A percentile compares a stretch with the other conserved stretches of the same genome.
Evolutionary conservation across 2,797 vertebrate genomes (phyloP).

Genomic region (Scleropages formosus): DNA sequence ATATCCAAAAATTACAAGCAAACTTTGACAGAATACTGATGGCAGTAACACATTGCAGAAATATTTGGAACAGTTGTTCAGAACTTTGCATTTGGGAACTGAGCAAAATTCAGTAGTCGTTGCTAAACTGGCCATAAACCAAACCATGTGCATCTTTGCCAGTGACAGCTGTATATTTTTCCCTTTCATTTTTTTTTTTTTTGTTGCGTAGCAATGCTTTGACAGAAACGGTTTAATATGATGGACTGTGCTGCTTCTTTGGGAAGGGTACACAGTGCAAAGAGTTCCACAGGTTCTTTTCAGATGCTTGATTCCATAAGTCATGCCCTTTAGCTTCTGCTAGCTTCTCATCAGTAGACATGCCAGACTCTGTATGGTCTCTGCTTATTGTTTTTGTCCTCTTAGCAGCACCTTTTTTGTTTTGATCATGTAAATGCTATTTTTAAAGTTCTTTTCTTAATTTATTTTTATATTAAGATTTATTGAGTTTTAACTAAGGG

Average conservation of each 20-base stretch:
- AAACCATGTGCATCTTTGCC: neutral
- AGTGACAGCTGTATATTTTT: neutral
- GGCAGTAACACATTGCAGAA: too few species aligned
- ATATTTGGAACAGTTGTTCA: too few species aligned
- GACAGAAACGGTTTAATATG: slow-evolving; percentile 5
- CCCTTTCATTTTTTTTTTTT: slow-evolving; percentile 33
- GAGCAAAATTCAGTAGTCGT: neutral
- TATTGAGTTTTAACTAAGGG: slow-evolving; percentile 39
- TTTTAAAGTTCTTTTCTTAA: too few species aligned
- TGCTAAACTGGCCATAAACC: neutral
- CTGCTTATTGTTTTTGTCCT: slow-evolving; percentile 38
- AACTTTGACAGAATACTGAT: too few species aligned
- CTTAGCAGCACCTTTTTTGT: slow-evolving; percentile 35
- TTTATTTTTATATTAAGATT: slow-evolving; percentile 38
- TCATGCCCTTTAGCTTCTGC: slow-evolving; percentile 14
- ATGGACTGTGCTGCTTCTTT: slow-evolving; percentile 13
- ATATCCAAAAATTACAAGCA: too few species aligned
- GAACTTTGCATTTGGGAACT: slow-evolving; percentile 9
- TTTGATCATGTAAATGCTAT: slow-evolving; percentile 23
- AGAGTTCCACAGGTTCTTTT: neutral
- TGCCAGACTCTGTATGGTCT: neutral
- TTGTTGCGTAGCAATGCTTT: slow-evolving; percentile 28
- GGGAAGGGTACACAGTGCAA: neutral
- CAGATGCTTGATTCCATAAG: neutral
- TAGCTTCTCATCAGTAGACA: slow-evolving; percentile 11